These are phyloP conservation scores for Galeopterus variegatus DNA, from an alignment of 2,113 vertebrate species.

Conservation along the genomic window DNA sequence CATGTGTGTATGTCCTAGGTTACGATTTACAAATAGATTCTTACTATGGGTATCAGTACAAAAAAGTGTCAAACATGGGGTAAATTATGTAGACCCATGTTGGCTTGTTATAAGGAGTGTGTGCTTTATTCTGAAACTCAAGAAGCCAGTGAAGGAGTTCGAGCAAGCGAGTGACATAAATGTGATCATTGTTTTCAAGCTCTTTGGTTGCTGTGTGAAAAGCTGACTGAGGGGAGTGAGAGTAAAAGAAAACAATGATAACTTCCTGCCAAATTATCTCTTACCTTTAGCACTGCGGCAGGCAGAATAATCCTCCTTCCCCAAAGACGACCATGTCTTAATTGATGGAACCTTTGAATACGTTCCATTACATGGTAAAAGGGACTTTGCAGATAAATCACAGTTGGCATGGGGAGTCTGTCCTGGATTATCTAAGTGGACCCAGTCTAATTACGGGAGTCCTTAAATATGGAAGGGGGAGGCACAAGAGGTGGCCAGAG, in stretches of 20 bases:
- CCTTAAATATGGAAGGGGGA: background rate
- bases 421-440: background rate
- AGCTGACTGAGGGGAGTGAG: background rate
- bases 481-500: background rate
- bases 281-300: background rate
- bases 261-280: background rate
- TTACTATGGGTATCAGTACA: background rate
- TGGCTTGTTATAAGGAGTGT: background rate
- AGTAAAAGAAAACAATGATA: background rate
- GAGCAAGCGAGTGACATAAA: background rate
- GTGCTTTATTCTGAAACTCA: background rate
- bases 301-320: background rate
- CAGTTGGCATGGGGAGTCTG: background rate
- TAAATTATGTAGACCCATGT: background rate
- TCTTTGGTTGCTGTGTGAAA: background rate
- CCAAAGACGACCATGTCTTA: background rate
- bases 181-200: background rate
- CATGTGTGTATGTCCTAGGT: background rate
- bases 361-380: background rate
- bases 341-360: background rate
- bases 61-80: background rate
- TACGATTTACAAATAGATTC: conserved; percentile 47
- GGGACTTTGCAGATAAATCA: background rate
- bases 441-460: background rate
- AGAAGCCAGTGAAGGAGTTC: background rate